These are phyloP conservation scores for Drosophila ustulata DNA, from an alignment of 2,888 invertebrate species.

Conservation along the genomic window DNA sequence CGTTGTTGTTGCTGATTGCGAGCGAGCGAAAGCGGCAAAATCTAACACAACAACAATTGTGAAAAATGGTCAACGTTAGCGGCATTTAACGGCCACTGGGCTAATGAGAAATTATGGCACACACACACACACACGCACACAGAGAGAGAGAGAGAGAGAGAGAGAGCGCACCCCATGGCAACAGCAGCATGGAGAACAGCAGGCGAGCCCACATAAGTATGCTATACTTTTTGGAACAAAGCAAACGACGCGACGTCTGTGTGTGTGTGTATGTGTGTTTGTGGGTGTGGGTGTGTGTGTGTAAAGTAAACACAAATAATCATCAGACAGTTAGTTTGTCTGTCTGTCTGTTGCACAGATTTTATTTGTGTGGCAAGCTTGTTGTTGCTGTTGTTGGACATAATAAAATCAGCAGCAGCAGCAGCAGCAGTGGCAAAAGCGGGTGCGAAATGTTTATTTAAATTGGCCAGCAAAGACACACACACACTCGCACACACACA, in stretches of 20 bases:
- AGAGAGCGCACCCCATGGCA: background rate
- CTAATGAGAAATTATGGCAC: slow-evolving; percentile 83
- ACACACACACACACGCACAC: slow-evolving; percentile 41
- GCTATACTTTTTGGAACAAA: slow-evolving; percentile 58
- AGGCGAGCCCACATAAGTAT: slow-evolving; percentile 37
- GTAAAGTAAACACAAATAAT: slow-evolving; percentile 74
- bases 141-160: background rate
- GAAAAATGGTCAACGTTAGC: slow-evolving; percentile 61
- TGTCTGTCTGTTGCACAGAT: slow-evolving; percentile 63
- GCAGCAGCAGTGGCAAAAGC: slow-evolving; percentile 46
- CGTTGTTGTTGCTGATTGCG: slow-evolving; percentile 50
- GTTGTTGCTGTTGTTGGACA: slow-evolving; percentile 58
- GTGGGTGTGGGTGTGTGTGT: slow-evolving; percentile 29
- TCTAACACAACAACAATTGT: slow-evolving; percentile 44
- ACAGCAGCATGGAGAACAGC: background rate
- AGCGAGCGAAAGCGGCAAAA: background rate
- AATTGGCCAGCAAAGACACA: slow-evolving; percentile 71
- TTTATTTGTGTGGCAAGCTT: slow-evolving; percentile 53
- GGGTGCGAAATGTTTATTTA: slow-evolving; percentile 80
- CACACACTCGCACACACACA: slow-evolving; percentile 32
- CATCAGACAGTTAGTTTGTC: slow-evolving; percentile 70
- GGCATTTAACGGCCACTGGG: slow-evolving; percentile 77
- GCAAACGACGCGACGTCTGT: slow-evolving; percentile 14
- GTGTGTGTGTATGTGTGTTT: slow-evolving; percentile 14
- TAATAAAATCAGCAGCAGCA: slow-evolving; percentile 70